phyloP scores from a whole-genome alignment of 2,113 vertebrate genomes.

The Pleuronectes platessa region DNA sequence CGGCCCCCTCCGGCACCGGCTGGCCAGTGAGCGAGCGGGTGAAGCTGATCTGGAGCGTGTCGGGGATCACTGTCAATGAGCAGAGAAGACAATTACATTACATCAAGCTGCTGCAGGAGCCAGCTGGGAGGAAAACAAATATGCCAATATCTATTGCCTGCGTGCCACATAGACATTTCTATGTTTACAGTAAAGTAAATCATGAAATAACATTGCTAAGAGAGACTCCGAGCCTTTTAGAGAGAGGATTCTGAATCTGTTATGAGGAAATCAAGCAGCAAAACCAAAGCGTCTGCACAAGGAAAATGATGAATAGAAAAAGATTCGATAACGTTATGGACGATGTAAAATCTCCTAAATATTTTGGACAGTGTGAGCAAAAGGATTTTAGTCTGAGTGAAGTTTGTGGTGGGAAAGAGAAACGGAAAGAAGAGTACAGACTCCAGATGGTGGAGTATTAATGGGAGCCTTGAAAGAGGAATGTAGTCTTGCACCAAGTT shows the following conservation, averaged over 20 bases:
- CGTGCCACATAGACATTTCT: slow-evolving; percentile 18
- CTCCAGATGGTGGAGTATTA: slow-evolving; percentile 24
- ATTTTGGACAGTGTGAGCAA: slow-evolving; percentile 2
- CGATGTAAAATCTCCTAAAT: background rate
- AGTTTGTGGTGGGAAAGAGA: background rate
- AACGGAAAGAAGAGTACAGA: slow-evolving; percentile 6
- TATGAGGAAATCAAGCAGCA: slow-evolving; percentile 13
- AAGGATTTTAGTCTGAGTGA: background rate
- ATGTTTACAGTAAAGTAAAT: slow-evolving; percentile 41
- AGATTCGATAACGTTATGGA: background rate
- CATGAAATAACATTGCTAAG: slow-evolving; percentile 10
- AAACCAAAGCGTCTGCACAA: slow-evolving; percentile 9
- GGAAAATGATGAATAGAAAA: background rate
- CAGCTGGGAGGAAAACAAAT: slow-evolving; percentile 12
- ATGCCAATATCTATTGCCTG: slow-evolving; percentile 27
- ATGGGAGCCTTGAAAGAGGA: background rate
- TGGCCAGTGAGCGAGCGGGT: slow-evolving; percentile 76
- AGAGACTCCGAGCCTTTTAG: slow-evolving; percentile 16
- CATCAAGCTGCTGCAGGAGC: slow-evolving; percentile 16
- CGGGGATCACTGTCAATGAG: slow-evolving; percentile 84
- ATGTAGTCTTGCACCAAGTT: slow-evolving; percentile 3
- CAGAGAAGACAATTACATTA: slow-evolving; percentile 47
- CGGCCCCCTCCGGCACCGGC: slow-evolving; percentile 83
- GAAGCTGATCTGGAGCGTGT: slow-evolving; percentile 84
- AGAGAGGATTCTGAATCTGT: slow-evolving; percentile 27